phyloP scores from a whole-genome alignment of 2,797 vertebrate species.

The Caiman crocodilus region DNA sequence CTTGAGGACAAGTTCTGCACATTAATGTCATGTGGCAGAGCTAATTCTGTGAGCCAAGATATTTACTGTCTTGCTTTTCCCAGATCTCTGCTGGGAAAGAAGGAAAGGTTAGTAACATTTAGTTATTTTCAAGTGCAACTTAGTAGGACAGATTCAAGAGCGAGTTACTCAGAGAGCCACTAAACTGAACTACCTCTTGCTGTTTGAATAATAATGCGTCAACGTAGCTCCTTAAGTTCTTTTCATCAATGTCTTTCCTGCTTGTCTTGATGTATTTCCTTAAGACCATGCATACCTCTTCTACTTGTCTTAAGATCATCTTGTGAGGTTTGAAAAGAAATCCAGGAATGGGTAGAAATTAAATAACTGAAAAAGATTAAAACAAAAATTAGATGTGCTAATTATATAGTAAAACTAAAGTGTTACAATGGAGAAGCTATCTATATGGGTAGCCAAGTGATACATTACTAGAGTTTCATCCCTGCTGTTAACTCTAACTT shows the following conservation, averaged over 20 bases:
- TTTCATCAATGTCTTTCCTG: neutral
- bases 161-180: neutral
- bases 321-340: constrained; percentile 63
- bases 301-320: constrained; percentile 20
- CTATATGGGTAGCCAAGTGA: neutral
- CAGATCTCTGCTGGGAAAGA: neutral
- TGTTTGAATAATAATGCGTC: constrained; percentile 53
- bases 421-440: neutral
- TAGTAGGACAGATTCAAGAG: neutral
- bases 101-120: neutral
- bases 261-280: neutral
- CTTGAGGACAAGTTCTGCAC: neutral
- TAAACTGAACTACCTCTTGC: constrained; percentile 45
- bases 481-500: neutral
- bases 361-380: constrained; percentile 39
- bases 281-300: constrained; percentile 40
- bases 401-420: neutral
- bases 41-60: neutral
- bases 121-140: neutral
- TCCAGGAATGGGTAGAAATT: constrained; percentile 62
- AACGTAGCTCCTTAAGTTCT: constrained; percentile 21
- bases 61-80: neutral
- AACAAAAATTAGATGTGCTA: rapidly evolving
- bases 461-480: neutral
- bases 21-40: rapidly evolving